Evolutionary conservation across 2,797 vertebrate species (phyloP).

Genomic region (Ataeniobius toweri): DNA sequence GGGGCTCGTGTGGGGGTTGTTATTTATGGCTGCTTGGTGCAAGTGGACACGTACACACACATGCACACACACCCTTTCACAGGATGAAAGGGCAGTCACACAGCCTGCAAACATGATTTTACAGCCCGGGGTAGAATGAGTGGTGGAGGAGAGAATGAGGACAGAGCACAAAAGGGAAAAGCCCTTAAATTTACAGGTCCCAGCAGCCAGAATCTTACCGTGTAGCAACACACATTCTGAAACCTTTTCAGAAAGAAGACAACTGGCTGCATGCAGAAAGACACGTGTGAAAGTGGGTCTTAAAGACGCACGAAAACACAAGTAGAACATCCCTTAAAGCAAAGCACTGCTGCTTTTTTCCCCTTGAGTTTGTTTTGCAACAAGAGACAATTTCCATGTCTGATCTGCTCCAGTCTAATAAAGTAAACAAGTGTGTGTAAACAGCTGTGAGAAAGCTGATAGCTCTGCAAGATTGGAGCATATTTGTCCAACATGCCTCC

Average conservation of each 20-base stretch:
- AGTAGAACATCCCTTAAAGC: slow-evolving; percentile 41
- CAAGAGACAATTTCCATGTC: slow-evolving; percentile 61
- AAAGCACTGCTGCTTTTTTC: slow-evolving; percentile 62
- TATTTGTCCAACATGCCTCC: slow-evolving; percentile 19
- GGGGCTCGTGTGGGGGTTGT: slow-evolving; percentile 71
- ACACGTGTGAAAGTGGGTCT: background rate
- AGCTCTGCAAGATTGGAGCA: slow-evolving; percentile 18
- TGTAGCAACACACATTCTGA: slow-evolving; percentile 50
- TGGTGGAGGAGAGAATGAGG: slow-evolving; percentile 76
- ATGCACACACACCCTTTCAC: slow-evolving; percentile 69
- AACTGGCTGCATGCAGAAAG: slow-evolving; percentile 4
- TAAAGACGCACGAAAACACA: slow-evolving; percentile 21
- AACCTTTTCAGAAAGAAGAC: slow-evolving; percentile 31
- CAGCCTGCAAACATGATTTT: slow-evolving; percentile 81
- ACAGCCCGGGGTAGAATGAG: slow-evolving; percentile 81
- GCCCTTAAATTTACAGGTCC: slow-evolving; percentile 71
- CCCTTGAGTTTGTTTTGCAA: slow-evolving; percentile 47
- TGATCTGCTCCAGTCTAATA: slow-evolving; percentile 65
- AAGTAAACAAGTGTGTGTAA: slow-evolving; percentile 46
- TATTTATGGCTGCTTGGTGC: slow-evolving; percentile 81
- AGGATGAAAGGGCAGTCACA: slow-evolving; percentile 81
- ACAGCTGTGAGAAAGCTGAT: slow-evolving; percentile 54
- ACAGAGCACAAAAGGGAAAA: slow-evolving; percentile 76
- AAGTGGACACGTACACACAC: slow-evolving; percentile 62
- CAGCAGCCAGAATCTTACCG: slow-evolving; percentile 64